Evolutionary conservation across 2,888 invertebrate species (phyloP).

Genomic region (Dolichomitus sp.): DNA sequence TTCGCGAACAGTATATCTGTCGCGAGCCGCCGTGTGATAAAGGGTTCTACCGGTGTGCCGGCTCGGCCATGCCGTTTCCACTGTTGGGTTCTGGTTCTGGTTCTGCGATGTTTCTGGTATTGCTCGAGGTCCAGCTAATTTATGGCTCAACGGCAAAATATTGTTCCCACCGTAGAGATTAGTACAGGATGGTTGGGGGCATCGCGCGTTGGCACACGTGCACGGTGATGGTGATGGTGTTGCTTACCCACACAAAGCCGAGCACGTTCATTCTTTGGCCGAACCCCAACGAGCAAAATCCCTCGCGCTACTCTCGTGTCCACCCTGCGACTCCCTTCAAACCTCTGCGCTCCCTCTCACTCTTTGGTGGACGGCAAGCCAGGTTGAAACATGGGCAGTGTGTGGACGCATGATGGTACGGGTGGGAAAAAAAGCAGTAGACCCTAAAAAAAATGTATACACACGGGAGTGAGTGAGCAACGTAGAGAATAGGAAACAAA

Average conservation of each 20-base stretch:
- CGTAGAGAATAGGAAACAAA: not conserved
- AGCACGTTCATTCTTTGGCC: slow-evolving; percentile 63
- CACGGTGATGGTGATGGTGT: slow-evolving; percentile 9
- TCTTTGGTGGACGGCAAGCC: slow-evolving; percentile 29
- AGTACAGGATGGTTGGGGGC: slow-evolving; percentile 65
- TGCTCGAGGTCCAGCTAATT: slow-evolving; percentile 74
- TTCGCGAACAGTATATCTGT: slow-evolving; percentile 75
- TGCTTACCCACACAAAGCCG: slow-evolving; percentile 46
- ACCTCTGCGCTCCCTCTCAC: slow-evolving; percentile 8
- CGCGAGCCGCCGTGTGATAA: slow-evolving; percentile 76
- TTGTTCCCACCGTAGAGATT: slow-evolving; percentile 78
- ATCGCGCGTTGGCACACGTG: not conserved
- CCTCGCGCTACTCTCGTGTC: slow-evolving; percentile 28
- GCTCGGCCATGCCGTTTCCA: slow-evolving; percentile 46
- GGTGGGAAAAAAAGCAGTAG: slow-evolving; percentile 15
- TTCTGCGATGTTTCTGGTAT: slow-evolving; percentile 41
- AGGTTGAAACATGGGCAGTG: slow-evolving; percentile 41
- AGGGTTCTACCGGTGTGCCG: slow-evolving; percentile 67
- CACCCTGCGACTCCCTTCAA: slow-evolving; percentile 18
- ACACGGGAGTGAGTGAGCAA: not conserved
- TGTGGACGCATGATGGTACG: slow-evolving; percentile 1
- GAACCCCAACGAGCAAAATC: slow-evolving; percentile 58
- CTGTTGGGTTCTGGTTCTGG: slow-evolving; percentile 51
- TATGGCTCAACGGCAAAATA: slow-evolving; percentile 76
- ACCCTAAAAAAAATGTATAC: slow-evolving; percentile 8